Base-by-base conservation (phyloP, 2,797 vertebrate genomes). In the Dicrostonyx torquatus region DNA sequence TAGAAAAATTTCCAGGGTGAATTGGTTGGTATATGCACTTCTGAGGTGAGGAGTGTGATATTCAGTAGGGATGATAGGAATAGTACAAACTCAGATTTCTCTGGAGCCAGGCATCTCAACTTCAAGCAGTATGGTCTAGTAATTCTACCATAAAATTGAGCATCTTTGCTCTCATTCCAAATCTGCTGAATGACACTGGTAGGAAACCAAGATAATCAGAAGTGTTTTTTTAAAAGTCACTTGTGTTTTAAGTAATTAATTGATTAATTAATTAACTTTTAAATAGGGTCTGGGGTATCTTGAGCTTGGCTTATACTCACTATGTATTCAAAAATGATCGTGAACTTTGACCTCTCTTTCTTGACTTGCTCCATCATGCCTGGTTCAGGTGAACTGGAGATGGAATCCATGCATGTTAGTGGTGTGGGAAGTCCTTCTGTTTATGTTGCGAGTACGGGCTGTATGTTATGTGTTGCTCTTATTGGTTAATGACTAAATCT, bases 121-220 rank as follows among this genome's bases (percentile, higher is more conserved):
- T 82, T 90, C 24, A 87, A 73, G 64, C 3, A 73, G 6, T 14
- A 8, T 68, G 72, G 34, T 5, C 53, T 90, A 45, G 18, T 66
- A 86, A 88, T 94, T 93, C 15, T 82, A 26, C 87, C 55, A 70
- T 48, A 93, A 80, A 95, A 88, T 13, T 43, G 22, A 94, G 6
- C 45, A 45, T 53, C 66, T 77, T 70, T 80, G 72, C 45, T 29
- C 29, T 80, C 20, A 60, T 79, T 53, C 55, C 17, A 60, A 90
- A 79, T 18, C 29, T 73, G 5, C 13, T 90, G 45, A 29, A 15
- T 90, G 62, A 78, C 79, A 87, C 76, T 55, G 9, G 20, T 1
- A 9, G 82, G 11, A 58, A 80, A 60, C 68, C 53, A 77, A 87
- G 37, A 7, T 82, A 76, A 31, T 26, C n/a, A 20, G 26, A 26